These are phyloP conservation scores for Drosophila parabipectinata DNA, from an alignment of 1,140 invertebrate genomes.

Conservation along the genomic window DNA sequence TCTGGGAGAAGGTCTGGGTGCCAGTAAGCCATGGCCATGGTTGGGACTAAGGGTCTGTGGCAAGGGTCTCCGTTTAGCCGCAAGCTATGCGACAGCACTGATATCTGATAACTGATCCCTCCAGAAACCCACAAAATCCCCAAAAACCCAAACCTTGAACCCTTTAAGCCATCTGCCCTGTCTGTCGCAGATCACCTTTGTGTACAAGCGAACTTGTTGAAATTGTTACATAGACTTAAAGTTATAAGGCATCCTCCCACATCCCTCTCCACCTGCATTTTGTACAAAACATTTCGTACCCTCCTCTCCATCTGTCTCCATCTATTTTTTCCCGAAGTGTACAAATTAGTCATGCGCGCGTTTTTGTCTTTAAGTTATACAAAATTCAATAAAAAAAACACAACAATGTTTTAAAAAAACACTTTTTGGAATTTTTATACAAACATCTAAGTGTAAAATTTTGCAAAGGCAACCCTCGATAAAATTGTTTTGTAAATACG, in stretches of 20 bases:
- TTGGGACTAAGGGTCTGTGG: slow-evolving; percentile 85
- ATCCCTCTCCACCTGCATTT: slow-evolving; percentile 40
- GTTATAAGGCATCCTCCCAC: slow-evolving; percentile 37
- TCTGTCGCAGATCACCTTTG: slow-evolving; percentile 23
- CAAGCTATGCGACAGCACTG: slow-evolving; percentile 73
- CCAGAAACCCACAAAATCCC: not conserved
- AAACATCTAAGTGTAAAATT: not conserved
- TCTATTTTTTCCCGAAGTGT: slow-evolving; percentile 60
- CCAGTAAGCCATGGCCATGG: slow-evolving; percentile 85
- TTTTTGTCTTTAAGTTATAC: slow-evolving; percentile 80
- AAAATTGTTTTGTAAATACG: slow-evolving; percentile 58
- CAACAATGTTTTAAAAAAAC: slow-evolving; percentile 30
- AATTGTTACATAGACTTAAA: slow-evolving; percentile 58
- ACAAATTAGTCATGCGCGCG: slow-evolving; percentile 81
- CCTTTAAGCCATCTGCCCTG: slow-evolving; percentile 2
- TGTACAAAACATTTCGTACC: slow-evolving; percentile 52
- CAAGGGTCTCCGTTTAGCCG: slow-evolving; percentile 22
- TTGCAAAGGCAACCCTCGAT: slow-evolving; percentile 15
- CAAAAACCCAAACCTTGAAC: not conserved
- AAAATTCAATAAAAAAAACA: slow-evolving; percentile 56
- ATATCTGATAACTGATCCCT: slow-evolving; percentile 72
- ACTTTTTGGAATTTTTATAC: slow-evolving; percentile 35
- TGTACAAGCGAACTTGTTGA: slow-evolving; percentile 40
- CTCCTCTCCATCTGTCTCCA: slow-evolving; percentile 1
- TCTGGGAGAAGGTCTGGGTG: slow-evolving; percentile 91